Evolutionary conservation across 2,888 invertebrate species (phyloP).

Genomic region (Bibio marci): DNA sequence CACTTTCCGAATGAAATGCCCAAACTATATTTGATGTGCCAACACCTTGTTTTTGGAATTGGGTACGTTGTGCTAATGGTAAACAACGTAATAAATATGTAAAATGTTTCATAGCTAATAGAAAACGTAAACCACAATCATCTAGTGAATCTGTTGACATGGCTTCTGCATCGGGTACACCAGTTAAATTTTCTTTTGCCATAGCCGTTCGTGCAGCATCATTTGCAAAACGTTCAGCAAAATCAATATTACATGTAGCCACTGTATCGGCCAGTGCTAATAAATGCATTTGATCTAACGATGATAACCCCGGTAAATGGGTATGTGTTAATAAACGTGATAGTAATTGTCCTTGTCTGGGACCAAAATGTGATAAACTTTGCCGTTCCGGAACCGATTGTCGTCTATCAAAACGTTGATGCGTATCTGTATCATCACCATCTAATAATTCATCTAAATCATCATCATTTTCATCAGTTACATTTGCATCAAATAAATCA

Average conservation of each 20-base stretch:
- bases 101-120: slow-evolving; percentile 95
- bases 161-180: slow-evolving; percentile 36
- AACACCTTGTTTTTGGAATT: slow-evolving; percentile 72
- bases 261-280: slow-evolving; percentile 97
- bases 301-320: slow-evolving; percentile 84
- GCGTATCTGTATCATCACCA: slow-evolving; percentile 53
- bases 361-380: slow-evolving; percentile 71
- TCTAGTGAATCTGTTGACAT: slow-evolving; percentile 67
- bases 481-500: slow-evolving; percentile 70
- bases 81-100: slow-evolving; percentile 86
- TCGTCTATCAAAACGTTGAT: slow-evolving; percentile 36
- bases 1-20: slow-evolving; percentile 98
- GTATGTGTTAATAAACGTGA: slow-evolving; percentile 87
- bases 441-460: slow-evolving; percentile 66
- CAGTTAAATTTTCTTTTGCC: slow-evolving; percentile 44
- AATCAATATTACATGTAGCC: slow-evolving; percentile 77
- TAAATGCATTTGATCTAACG: slow-evolving; percentile 98
- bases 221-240: slow-evolving; percentile 64
- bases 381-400: slow-evolving; percentile 57
- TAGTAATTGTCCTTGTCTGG: slow-evolving; percentile 66
- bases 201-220: slow-evolving; percentile 49
- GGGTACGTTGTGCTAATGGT: slow-evolving; percentile 73
- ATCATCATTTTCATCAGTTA: too few species aligned
- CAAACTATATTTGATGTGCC: slow-evolving; percentile 87
- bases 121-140: slow-evolving; percentile 90